Percentiles rank a stretch among this genome's conserved stretches.
These are phyloP conservation scores for Scatophagus argus DNA, from an alignment of 2,113 vertebrate genomes.

Conservation along the genomic window DNA sequence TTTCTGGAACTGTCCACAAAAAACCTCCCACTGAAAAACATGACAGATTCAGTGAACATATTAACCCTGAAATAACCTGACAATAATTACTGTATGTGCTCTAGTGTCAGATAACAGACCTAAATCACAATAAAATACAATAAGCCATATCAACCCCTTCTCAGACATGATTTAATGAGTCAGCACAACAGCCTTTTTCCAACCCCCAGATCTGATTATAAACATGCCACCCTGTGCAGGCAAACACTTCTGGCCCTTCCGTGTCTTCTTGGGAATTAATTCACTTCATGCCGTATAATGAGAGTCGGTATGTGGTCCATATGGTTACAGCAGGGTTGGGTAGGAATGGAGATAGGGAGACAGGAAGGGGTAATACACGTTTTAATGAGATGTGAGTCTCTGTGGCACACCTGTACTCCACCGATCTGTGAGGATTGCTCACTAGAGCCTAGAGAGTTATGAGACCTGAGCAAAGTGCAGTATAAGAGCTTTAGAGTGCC, in stretches of 20 bases:
- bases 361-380: constrained; percentile 70
- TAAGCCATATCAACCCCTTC: constrained; percentile 12
- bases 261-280: constrained; percentile 72
- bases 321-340: constrained; percentile 74
- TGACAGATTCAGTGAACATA: background rate
- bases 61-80: constrained; percentile 1
- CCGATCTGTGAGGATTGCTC: constrained; percentile 67
- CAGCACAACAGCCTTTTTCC: constrained; percentile 46
- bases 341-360: constrained; percentile 49
- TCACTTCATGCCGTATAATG: constrained; percentile 80
- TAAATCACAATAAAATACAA: constrained; percentile 1
- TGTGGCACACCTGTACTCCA: constrained; percentile 73
- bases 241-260: constrained; percentile 59
- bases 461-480: constrained; percentile 51
- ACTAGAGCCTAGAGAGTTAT: constrained; percentile 54
- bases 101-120: constrained; percentile 2
- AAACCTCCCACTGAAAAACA: background rate
- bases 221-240: constrained; percentile 50
- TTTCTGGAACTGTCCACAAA: background rate
- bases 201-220: constrained; percentile 64
- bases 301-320: constrained; percentile 84
- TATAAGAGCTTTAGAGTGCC: constrained; percentile 37
- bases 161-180: constrained; percentile 51
- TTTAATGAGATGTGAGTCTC: constrained; percentile 82
- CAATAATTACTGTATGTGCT: constrained; percentile 8